Conservation (phyloP, 35 echinoderm and acorn worm species). For the Heliocidaris erythrogramma region DNA sequence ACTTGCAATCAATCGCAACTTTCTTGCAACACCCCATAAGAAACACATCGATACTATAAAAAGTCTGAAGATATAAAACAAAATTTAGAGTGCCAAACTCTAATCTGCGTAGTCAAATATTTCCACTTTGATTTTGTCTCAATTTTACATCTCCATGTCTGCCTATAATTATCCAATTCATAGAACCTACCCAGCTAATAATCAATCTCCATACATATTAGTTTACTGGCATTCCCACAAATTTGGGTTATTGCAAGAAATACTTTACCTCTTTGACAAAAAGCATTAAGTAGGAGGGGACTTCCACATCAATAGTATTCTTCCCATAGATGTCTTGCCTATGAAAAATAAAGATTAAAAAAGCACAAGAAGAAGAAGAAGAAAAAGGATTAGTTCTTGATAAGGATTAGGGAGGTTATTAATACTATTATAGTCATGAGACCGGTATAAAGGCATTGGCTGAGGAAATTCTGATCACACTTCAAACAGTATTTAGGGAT, state of each 20-base stretch:
- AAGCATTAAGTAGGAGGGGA: slow-evolving; percentile 78
- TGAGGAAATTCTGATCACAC: too few relatives aligned
- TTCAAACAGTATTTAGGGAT: too few relatives aligned
- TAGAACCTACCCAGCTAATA: neutral
- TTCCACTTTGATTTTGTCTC: neutral
- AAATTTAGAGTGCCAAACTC: neutral
- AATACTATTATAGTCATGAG: too few relatives aligned
- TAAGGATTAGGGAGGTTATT: neutral
- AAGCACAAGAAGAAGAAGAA: neutral
- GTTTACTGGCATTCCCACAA: neutral
- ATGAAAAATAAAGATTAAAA: neutral
- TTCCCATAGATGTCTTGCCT: slow-evolving; percentile 74
- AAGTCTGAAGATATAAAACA: too few relatives aligned
- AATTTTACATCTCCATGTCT: neutral
- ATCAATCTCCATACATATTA: neutral
- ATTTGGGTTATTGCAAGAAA: neutral
- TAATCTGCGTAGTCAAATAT: neutral
- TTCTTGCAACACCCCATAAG: too few relatives aligned
- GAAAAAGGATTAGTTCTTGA: neutral
- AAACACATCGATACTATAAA: too few relatives aligned
- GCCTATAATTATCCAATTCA: neutral
- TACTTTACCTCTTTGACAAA: slow-evolving; percentile 79
- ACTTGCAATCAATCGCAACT: too few relatives aligned
- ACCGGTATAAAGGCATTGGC: too few relatives aligned
- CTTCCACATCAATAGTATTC: slow-evolving; percentile 79